These are phyloP conservation scores for Atta texana DNA, from an alignment of 1,140 invertebrate genomes.

Conservation along the genomic window DNA sequence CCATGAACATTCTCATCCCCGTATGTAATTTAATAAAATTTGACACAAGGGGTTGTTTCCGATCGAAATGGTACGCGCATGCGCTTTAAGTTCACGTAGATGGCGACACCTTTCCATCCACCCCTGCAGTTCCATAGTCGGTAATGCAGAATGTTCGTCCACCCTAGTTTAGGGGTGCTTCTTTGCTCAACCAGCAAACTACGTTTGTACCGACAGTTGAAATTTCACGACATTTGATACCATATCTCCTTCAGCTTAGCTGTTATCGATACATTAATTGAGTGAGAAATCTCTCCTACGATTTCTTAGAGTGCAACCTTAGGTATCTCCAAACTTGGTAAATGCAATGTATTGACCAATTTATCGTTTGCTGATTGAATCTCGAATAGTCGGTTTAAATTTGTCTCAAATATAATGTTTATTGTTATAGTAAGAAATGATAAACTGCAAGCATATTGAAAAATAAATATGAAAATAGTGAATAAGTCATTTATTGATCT, in stretches of 20 bases:
- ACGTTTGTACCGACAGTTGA: constrained; percentile 59
- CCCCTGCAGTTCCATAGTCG: constrained; percentile 58
- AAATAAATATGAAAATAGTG: background rate
- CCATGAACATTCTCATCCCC: constrained; percentile 6
- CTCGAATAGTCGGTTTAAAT: background rate
- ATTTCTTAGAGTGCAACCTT: background rate
- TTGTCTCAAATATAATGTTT: background rate
- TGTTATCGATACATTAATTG: constrained; percentile 6
- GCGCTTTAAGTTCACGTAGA: constrained; percentile 77
- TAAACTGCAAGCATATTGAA: background rate
- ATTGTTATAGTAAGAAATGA: background rate
- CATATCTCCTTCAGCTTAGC: background rate
- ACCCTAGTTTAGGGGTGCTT: constrained; percentile 38
- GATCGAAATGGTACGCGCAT: constrained; percentile 83
- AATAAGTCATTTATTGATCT: background rate
- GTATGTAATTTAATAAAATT: constrained; percentile 53
- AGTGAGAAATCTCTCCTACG: background rate
- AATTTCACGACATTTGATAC: background rate
- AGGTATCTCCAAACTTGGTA: background rate
- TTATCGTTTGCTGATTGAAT: constrained; percentile 27
- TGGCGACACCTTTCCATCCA: constrained; percentile 68
- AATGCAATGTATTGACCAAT: background rate
- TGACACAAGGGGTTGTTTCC: constrained; percentile 64
- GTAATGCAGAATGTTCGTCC: constrained; percentile 74
- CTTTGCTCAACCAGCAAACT: background rate